Base-by-base conservation (phyloP, 2,888 invertebrate genomes). In the Hylaea fasciaria region DNA sequence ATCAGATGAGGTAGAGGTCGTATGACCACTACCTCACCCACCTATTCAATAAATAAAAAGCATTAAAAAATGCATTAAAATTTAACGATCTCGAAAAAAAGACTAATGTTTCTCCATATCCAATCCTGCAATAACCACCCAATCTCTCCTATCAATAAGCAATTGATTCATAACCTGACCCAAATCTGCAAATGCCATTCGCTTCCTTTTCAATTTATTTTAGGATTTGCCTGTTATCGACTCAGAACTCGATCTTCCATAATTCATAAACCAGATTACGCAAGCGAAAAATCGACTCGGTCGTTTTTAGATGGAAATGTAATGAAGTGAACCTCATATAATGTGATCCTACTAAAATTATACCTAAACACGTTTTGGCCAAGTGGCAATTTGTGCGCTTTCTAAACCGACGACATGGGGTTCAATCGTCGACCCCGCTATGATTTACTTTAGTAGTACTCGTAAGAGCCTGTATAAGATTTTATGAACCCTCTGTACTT, bases 151-250 rank as follows among this genome's bases (percentile, higher is more conserved):
- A 53, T 53, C 48, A 54, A 61, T 56, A 55, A 47, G n/a, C 43
- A 64, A 60, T 66, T 50, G 44, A 58, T 57, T 65, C 61, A 54
- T 65, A 64, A 57, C 61, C 47, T 57, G 51, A 54, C 58, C 47
- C 54, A 57, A 53, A 47, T 63, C 53, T 66, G 44, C 46, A 49
- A 58, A 58, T 58, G 49, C 46, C 43, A 56, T 55, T 57, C 55
- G 59, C 58, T 64, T 64, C 65, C 62, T 62, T 65, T 66, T 60
- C 66, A 66, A 71, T 71, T 62, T 67, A 71, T 59, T 59, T 61
- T 40, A 46, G 60, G 64, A 58, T 55, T 45, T 14, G 22, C 62
- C 35, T 61, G 60, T 51, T 57, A 53, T 63, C 60, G 64, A 58
- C 35, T 51, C 44, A 40, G 37, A 35, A 39, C 37, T 47, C 45